Evolutionary conservation across 2,888 invertebrate genomes (phyloP).

Genomic region (Polyommatus iphigenia): DNA sequence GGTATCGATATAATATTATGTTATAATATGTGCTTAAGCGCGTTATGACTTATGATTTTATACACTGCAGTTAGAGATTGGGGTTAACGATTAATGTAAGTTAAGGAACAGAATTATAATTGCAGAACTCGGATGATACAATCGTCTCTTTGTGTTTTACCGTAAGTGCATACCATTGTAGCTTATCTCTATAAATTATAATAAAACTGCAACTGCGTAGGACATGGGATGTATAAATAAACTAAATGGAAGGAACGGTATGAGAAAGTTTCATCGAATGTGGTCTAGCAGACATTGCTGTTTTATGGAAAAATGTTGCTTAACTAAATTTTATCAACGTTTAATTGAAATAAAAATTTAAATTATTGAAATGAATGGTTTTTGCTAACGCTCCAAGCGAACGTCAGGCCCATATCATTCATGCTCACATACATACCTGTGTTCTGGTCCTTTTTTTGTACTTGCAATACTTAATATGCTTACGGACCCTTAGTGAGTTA

Average conservation of each 20-base stretch:
- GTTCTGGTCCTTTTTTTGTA: constrained; percentile 45
- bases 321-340: not conserved
- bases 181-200: constrained; percentile 5
- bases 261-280: not conserved
- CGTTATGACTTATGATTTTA: not conserved
- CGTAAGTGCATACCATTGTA: constrained; percentile 17
- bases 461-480: constrained; percentile 45
- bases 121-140: constrained; percentile 19
- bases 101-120: constrained; percentile 21
- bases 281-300: not conserved
- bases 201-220: constrained; percentile 4
- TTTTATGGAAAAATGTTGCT: not conserved
- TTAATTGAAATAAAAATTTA: not conserved
- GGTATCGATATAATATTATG: too few relatives aligned
- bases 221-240: not conserved
- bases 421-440: constrained; percentile 50
- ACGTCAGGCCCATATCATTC: constrained; percentile 51
- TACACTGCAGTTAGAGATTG: not conserved
- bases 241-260: not conserved
- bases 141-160: constrained; percentile 10
- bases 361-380: not conserved
- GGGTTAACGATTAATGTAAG: constrained; percentile 19
- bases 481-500: constrained; percentile 44
- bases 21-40: not conserved
- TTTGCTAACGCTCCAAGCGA: constrained; percentile 42